Evolutionary conservation across 2,113 vertebrate genomes (phyloP), one percentile per base, ranked within the genome.

Genomic region (Tetrao urogallus): DNA sequence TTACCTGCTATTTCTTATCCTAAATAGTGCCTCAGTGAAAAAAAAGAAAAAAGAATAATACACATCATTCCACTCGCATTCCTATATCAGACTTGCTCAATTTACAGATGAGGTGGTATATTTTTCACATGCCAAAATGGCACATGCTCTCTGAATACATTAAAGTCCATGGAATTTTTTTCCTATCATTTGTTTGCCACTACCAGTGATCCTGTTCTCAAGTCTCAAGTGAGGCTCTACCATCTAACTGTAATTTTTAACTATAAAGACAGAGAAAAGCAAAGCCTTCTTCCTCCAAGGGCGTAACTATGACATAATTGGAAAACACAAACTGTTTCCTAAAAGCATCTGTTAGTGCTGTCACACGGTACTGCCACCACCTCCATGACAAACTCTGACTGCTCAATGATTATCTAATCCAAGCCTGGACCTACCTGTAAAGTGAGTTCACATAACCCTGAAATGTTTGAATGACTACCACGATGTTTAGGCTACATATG

Each of bases 1-100:
- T 74, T 88, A 56, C 0, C 0, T 48, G 3, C 10, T 82, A 30
- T 34, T 86, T 58, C 66, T 71, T 52, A 65, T 63, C 43, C 42
- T 56, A 80, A 83, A 83, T 11, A 65, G 4, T 52, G 24, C 52
- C 47, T 78, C 47, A 61, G 19, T 25, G 17, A 27, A 18, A 27
- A 38, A 34, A 61, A 11, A 34, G 63, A 45, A 83, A 24, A 50
- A 50, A 50, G 21, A 50, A 22, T 36, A 36, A 36, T 36, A 36
- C 36, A 36, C 8, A 63, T 8, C 12, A 4, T 61, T 69, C 30
- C 2, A 18, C 58, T 85, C 64, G 19, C 50, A 70, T 40, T 85
- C 38, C 12, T 32, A 3, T 54, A 42, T 21, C 6, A 1, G n/a
- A 65, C 5, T 57, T 6, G 0, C 76, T 61, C 18, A 18, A 2